Base-by-base conservation (phyloP, 2,888 invertebrate species). In the Volucella inflata region DNA sequence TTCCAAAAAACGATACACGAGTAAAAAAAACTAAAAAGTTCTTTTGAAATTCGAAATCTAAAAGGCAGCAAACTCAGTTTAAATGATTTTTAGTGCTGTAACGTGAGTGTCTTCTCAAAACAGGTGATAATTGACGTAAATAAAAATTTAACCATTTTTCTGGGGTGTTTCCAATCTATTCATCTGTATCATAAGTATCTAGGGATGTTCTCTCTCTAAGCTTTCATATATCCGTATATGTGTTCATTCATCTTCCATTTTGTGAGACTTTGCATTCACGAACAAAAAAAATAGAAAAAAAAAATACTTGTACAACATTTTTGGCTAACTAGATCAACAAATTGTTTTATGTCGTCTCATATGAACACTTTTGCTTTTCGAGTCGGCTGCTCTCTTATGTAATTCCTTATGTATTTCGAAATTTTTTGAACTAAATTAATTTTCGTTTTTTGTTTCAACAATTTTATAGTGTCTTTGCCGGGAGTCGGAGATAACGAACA, bases 401-500 rank as follows among this genome's bases (percentile, higher is more conserved):
- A 85, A 85, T 60, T 64, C 72, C 81, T 46, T 51, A 81, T 17
- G 51, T 76, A 46, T 80, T 55, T 50, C 10, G 48, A 48, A 65
- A 48, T 10, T 48, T 46, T 36, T 64, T 8, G 50, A 51, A 40
- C 48, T 62, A 57, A 70, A 50, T 40, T 46, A 38, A 40, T 51
- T 65, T 17, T 55, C 30, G 14, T 46, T 67, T 55, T 48, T 60
- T 42, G 46, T 55, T 64, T 77, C 42, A 16, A 72, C 64, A 50
- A 77, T 71, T 82, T 89, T 89, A 17, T 85, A 92, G 92, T 92
- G 90, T 92, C 92, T 89, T 90, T 92, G 89, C 92, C 92, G 88
- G 92, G 92, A 88, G 91, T 91, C 89, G 90, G 90, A 89, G 89
- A 89, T 87, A 89, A 89, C 90, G 91, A 82, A 87, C 91, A 91